Evolutionary conservation across 2,113 vertebrate species (phyloP), one percentile per base, ranked within the genome.

Genomic region (Sinosuthora webbiana): DNA sequence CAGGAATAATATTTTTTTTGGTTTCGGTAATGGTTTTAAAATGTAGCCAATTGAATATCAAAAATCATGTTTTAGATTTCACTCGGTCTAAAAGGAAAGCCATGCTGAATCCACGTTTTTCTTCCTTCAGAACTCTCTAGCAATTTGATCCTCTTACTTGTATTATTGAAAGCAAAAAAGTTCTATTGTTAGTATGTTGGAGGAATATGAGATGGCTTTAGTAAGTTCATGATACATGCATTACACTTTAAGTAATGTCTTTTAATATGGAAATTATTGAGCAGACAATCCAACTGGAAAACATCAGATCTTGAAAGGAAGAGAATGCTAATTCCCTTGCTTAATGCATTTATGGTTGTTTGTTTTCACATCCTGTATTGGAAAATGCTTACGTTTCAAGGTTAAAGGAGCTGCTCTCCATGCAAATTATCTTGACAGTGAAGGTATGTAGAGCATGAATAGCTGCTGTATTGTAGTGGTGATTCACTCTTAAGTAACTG

Each of bases 341-440:
- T 96, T 94, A 95, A 92, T 95, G 83, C 63, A 62, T 86, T 94
- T 95, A 69, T 37, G 69, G 69, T 63, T 95, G 62, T 59, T 97
- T 94, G 69, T 95, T 96, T 95, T 95, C 75, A 77, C 80, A 92
- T 95, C 82, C 59, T 70, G 41, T 96, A 94, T 93, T 92, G 96
- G 95, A 93, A 97, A 97, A 80, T 92, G 78, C 86, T 97, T 95
- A 76, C 41, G 35, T 97, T 97, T 97, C 97, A 97, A 98, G 98
- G 98, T 98, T 98, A 98, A 96, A 96, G 93, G 94, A 97, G 80
- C 80, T 95, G 73, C 87, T 96, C 92, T 96, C 79, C 87, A 94
- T 95, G 95, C 92, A 97, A 96, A 97, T 95, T 93, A 56, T 90
- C 84, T 42, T 91, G 94, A 60, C 78, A 86, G 92, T 44, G 83